Conservation (phyloP, 2,888 invertebrate species). For the Neuroscelio doddi region DNA sequence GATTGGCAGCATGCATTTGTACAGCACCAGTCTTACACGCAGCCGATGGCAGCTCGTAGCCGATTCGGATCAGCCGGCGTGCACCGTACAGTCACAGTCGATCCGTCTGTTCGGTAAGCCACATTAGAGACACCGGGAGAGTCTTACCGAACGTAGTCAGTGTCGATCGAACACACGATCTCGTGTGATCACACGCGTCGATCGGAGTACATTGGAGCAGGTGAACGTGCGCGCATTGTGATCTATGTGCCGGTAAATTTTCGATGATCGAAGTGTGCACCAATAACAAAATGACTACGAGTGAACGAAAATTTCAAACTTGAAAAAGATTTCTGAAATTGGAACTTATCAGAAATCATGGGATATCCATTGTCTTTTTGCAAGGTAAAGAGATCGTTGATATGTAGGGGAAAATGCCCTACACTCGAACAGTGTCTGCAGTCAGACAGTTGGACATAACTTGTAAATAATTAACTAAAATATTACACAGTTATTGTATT, state of each 20-base stretch:
- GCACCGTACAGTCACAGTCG: conserved; percentile 55
- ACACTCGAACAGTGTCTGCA: too few species aligned
- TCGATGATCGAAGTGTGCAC: not conserved
- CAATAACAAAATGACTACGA: not conserved
- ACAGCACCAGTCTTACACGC: conserved; percentile 19
- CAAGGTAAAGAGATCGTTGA: conserved; percentile 31
- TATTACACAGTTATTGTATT: too few species aligned
- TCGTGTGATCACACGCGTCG: conserved; percentile 49
- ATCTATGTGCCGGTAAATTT: conserved; percentile 14
- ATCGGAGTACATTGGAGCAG: conserved; percentile 47
- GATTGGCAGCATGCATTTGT: conserved; percentile 17
- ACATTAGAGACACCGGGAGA: conserved; percentile 41
- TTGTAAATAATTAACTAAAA: too few species aligned
- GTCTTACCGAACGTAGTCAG: conserved; percentile 19
- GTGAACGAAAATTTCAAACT: not conserved
- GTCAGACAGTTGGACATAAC: too few species aligned
- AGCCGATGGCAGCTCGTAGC: conserved; percentile 36
- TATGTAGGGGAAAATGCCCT: too few species aligned
- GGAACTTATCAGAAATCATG: conserved; percentile 15
- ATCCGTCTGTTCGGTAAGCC: conserved; percentile 57
- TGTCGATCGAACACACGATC: conserved; percentile 41
- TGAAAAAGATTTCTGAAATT: not conserved
- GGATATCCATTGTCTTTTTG: conserved; percentile 17
- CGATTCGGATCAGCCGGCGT: conserved; percentile 54
- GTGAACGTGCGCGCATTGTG: conserved; percentile 35